Conservation (phyloP, 2,113 vertebrate genomes). For the Vulpes vulpes region DNA sequence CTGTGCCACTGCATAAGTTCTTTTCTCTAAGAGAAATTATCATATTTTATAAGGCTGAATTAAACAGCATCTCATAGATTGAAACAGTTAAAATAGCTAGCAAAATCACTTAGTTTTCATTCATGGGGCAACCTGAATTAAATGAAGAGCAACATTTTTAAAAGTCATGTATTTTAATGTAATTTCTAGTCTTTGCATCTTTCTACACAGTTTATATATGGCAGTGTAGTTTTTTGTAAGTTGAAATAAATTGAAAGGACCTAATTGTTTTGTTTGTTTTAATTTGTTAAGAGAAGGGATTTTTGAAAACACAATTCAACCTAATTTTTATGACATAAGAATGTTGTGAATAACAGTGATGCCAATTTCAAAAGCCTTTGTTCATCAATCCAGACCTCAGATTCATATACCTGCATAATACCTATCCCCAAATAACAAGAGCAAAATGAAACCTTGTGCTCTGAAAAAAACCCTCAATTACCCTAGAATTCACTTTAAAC, state of each 20-base stretch:
- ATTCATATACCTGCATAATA: not conserved
- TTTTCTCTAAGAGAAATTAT: not conserved
- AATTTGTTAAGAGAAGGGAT: not conserved
- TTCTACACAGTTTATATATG: accelerated
- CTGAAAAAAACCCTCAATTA: not conserved
- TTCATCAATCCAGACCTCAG: not conserved
- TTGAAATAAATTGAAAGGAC: not conserved
- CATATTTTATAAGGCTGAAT: not conserved
- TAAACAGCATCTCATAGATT: not conserved
- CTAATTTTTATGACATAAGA: not conserved
- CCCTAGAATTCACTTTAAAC: not conserved
- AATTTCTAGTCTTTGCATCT: not conserved
- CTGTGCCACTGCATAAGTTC: not conserved
- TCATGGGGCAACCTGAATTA: not conserved
- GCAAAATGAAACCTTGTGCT: not conserved
- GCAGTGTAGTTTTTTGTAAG: not conserved
- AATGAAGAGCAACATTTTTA: not conserved
- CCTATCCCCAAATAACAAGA: not conserved
- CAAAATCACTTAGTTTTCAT: not conserved
- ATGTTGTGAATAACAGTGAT: not conserved
- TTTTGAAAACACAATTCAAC: not conserved
- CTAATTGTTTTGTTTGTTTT: not conserved
- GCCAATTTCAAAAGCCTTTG: not conserved
- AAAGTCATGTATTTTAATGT: not conserved
- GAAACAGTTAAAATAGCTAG: not conserved